A percentile compares a stretch with the other conserved stretches of the same genome.
Conservation (phyloP, 2,797 vertebrate genomes). For the Passerculus sandwichensis region DNA sequence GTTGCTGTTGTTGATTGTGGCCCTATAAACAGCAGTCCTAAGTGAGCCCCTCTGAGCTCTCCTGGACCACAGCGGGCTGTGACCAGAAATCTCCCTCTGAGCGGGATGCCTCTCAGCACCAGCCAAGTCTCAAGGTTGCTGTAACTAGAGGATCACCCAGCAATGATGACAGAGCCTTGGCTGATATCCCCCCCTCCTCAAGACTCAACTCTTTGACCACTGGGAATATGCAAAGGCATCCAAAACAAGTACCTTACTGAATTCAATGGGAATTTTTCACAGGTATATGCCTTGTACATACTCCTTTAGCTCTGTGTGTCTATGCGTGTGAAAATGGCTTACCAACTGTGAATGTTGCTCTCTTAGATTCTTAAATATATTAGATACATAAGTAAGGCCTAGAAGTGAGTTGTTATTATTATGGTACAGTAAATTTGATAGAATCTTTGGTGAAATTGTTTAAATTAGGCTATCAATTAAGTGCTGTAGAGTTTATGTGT, state of each 20-base stretch:
- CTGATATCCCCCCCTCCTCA: too few species aligned
- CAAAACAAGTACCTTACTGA: not conserved
- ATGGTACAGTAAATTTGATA: not conserved
- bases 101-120: fast-evolving
- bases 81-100: not conserved
- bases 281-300: not conserved
- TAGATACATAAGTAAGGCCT: not conserved
- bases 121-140: not conserved
- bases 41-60: not conserved
- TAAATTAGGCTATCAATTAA: not conserved
- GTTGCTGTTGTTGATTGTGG: not conserved
- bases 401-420: not conserved
- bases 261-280: not conserved
- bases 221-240: not conserved
- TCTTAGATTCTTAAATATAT: not conserved
- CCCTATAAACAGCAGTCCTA: not conserved
- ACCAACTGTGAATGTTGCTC: not conserved
- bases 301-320: not conserved
- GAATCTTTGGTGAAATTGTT: not conserved
- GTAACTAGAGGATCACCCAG: not conserved
- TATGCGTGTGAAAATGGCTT: not conserved
- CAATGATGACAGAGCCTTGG: fast-evolving
- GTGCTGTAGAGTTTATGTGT: fast-evolving
- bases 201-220: not conserved
- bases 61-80: fast-evolving